Percentiles rank a stretch among this genome's conserved stretches.
These are phyloP conservation scores for Microtus pennsylvanicus DNA, from an alignment of 2,113 vertebrate species.

Conservation along the genomic window DNA sequence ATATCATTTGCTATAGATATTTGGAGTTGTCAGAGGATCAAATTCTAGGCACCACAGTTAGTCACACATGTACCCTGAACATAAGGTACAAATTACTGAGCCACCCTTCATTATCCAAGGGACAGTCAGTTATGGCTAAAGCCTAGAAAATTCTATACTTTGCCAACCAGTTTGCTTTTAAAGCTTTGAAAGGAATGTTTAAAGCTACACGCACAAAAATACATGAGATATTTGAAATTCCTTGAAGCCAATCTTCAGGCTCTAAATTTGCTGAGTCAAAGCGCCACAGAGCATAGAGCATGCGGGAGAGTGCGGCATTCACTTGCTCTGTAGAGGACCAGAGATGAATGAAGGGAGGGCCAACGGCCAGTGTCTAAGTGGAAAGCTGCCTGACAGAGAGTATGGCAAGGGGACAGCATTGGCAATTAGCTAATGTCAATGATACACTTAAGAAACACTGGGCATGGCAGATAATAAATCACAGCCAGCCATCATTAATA, in stretches of 20 bases:
- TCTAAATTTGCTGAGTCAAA: constrained; percentile 10
- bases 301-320: not conserved
- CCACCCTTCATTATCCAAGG: constrained; percentile 51
- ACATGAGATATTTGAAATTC: not conserved
- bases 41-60: not conserved
- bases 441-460: constrained; percentile 58
- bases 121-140: not conserved
- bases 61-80: not conserved
- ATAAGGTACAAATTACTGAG: not conserved
- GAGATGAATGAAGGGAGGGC: constrained; percentile 32
- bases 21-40: not conserved
- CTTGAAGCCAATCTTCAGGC: constrained; percentile 6
- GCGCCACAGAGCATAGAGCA: not conserved
- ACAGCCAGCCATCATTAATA: constrained; percentile 57
- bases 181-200: constrained; percentile 4
- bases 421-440: constrained; percentile 65
- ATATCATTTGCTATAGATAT: not conserved
- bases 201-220: not conserved
- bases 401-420: constrained; percentile 6
- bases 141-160: not conserved
- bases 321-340: not conserved
- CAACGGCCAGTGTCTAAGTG: constrained; percentile 31
- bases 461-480: constrained; percentile 64
- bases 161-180: constrained; percentile 32
- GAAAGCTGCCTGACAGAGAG: constrained; percentile 5